Conservation (phyloP, 2,113 vertebrate genomes). For the Mormyrus lacerda region DNA sequence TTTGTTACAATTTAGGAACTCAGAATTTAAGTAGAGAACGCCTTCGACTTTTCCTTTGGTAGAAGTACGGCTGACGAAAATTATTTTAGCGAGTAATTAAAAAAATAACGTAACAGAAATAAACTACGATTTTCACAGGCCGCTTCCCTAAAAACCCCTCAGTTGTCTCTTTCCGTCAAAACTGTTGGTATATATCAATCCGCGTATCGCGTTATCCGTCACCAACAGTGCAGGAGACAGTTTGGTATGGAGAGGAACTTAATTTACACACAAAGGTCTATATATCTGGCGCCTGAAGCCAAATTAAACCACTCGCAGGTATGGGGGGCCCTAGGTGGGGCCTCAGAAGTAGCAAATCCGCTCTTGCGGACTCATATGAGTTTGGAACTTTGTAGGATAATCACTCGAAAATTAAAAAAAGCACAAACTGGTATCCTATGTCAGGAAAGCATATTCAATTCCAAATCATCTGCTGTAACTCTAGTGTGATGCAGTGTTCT, state of each 20-base stretch:
- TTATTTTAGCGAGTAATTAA: slow-evolving; percentile 24
- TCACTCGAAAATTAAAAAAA: background rate
- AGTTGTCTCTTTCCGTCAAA: background rate
- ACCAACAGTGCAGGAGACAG: background rate
- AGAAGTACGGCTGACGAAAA: slow-evolving; percentile 39
- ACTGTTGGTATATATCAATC: background rate
- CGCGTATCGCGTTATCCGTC: background rate
- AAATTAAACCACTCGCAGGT: background rate
- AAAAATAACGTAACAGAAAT: slow-evolving; percentile 17
- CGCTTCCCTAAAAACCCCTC: background rate
- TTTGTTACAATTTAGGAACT: slow-evolving; percentile 14
- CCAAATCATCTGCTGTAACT: background rate
- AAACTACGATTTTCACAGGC: background rate
- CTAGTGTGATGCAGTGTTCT: background rate
- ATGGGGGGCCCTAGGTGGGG: background rate
- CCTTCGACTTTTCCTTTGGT: slow-evolving; percentile 39
- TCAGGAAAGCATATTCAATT: no score
- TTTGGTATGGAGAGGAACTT: background rate
- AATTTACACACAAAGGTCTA: background rate
- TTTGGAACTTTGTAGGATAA: background rate
- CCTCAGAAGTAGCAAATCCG: background rate
- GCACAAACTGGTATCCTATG: background rate
- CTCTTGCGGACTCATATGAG: background rate
- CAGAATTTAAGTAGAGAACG: slow-evolving; percentile 6
- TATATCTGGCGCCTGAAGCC: background rate